Evolutionary conservation across 2,888 invertebrate genomes (phyloP), one percentile per base, ranked within the genome.

Genomic region (Drosophila maculinotata): DNA sequence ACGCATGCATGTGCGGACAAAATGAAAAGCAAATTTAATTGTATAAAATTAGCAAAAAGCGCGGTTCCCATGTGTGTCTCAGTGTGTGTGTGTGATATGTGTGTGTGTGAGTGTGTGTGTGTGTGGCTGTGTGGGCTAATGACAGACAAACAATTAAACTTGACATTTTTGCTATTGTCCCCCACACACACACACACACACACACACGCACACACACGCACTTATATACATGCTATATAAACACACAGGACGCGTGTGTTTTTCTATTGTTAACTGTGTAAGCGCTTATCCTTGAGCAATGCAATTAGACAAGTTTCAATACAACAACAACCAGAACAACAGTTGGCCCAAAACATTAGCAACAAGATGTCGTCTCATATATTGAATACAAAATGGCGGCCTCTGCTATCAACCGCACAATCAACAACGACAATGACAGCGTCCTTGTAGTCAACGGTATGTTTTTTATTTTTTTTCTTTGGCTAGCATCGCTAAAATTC

Each of bases 101-200:
- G 38, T 48, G 23, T 36, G 17, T 42, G 26, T 41, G 6, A 6
- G 26, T 15, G 39, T 17, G 10, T 14, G 26, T 42, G 20, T 28
- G 17, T 54, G 30, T 28, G 42, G 66, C 56, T 64, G 59, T 65
- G 64, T 47, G 58, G 65, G 75, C 77, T 79, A 77, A 80, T 81
- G 81, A 81, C 82, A 82, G 77, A 76, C 80, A 81, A 77, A 81
- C 80, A 81, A 80, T 80, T 80, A 80, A 80, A 80, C 82, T 80
- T 80, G 80, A 80, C 80, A 80, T 80, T 79, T 80, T 80, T 36
- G 69, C 79, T 65, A 76, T 79, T 81, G 79, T 81, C 62, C 36
- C 53, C 17, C 31, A 58, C 68, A 56, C 36, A 49, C 33, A 48
- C 49, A 48, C 31, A 57, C 17, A 35, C 35, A 26, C 20, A 38